Evolutionary conservation across 2,113 vertebrate genomes (phyloP), one percentile per base, ranked within the genome.

Genomic region (Ophthalmolycus amberensis): DNA sequence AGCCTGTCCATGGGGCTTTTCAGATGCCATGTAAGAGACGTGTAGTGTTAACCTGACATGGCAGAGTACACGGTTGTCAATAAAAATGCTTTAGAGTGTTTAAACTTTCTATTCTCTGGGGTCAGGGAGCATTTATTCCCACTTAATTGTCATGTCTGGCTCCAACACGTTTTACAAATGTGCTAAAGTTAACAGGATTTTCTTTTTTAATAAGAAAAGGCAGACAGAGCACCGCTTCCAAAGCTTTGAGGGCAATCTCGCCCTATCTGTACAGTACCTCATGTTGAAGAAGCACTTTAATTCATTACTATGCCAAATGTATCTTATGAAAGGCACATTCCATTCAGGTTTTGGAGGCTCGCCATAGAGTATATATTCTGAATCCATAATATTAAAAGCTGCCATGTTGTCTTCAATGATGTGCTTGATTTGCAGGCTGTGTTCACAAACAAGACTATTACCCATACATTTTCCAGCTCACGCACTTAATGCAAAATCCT

Each of bases 291-390:
- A 81, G 80, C 77, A 78, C 87, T 92, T 89, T 77, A 82, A 91
- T 91, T 92, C 85, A 90, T 91, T 85, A 90, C 64, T 83, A 72
- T 89, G 84, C 87, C 82, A 90, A 86, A 86, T 87, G 71, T 82
- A 89, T 89, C 89, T 87, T 71, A 69, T 87, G 44, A 85, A 89
- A 91, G 80, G 72, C 76, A 77, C 84, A 92, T 87, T 69, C 75
- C 59, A 85, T 79, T 83, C 85, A 66, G 25, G 44, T 74, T 82
- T 85, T 94, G 87, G 90, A 91, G 46, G 62, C 25, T 34, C 81
- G 88, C 85, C 90, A 93, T 85, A 15, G 40, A 79, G 59, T 44
- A 72, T 77, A 82, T 77, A 74, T 50, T 83, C 70, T 69, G 77
- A 82, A 83, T 88, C 80, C 67, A 86, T 87, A 84, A 91, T 75